Conservation (phyloP, 92 coral and sea anemone genomes). For the Scolanthus callimorphus region DNA sequence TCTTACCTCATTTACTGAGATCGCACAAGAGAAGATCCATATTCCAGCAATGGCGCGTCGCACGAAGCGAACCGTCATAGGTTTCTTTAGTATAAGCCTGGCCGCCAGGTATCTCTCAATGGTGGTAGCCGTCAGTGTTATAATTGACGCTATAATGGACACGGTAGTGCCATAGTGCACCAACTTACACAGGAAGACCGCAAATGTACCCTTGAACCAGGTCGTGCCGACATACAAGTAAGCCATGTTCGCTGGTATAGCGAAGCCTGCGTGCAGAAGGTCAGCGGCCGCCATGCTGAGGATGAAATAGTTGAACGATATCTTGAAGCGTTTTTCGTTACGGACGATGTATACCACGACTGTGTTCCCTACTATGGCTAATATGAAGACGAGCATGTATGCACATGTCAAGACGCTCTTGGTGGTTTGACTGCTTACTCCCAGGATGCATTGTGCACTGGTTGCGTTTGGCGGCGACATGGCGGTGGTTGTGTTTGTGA, state of each 20-base stretch:
- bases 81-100: slow-evolving; percentile 45
- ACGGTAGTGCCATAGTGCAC: slow-evolving; percentile 21
- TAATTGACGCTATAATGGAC: slow-evolving; percentile 47
- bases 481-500: not conserved
- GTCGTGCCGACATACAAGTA: slow-evolving; percentile 28
- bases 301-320: slow-evolving; percentile 56
- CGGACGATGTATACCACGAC: slow-evolving; percentile 30
- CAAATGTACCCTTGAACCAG: slow-evolving; percentile 53
- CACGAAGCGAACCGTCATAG: slow-evolving; percentile 15
- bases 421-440: not conserved
- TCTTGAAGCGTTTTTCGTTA: slow-evolving; percentile 28
- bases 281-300: slow-evolving; percentile 66
- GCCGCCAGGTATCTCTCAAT: slow-evolving; percentile 66
- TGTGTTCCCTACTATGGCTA: slow-evolving; percentile 45
- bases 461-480: not conserved
- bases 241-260: slow-evolving; percentile 28
- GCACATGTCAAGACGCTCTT: slow-evolving; percentile 16
- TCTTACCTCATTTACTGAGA: slow-evolving; percentile 6
- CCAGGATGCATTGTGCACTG: not conserved
- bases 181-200: slow-evolving; percentile 41
- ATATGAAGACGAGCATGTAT: slow-evolving; percentile 24
- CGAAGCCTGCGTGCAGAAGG: slow-evolving; percentile 38
- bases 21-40: slow-evolving; percentile 32
- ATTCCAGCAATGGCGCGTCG: slow-evolving; percentile 23
- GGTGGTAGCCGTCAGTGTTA: slow-evolving; percentile 43